Base-by-base conservation (phyloP, 30 jellyfish, hydroid and myxozoan species). In the Aurelia aurita region DNA sequence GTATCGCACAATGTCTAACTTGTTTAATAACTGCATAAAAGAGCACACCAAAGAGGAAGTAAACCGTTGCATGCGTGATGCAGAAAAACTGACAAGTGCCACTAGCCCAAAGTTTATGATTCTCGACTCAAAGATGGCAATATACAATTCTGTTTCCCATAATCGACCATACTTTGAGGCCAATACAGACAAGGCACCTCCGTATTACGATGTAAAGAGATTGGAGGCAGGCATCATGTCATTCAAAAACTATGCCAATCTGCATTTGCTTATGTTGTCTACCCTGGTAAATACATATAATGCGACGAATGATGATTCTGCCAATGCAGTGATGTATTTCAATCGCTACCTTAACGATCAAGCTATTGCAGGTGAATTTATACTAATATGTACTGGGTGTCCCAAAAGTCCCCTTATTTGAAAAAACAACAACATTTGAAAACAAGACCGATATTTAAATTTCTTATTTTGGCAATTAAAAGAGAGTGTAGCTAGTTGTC, bases 101-200 rank as follows among this genome's bases (percentile, higher is more conserved):
- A 21, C 62, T 28, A 31, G 39, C n/a, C 82, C 82, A 39, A 69
- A 69, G 39, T 69, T 69, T 69, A 28, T 69, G 66, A 69, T 69
- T 32, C 65, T 69, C n/a, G 66, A 22, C 19, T 15, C 68, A 34
- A 69, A 18, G 45, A 26, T 63, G 75, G 20, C 34, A n/a, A n/a
- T 53, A 5, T 21, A 18, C 35, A 63, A 63, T 63, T 19, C 75
- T 18, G 29, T 55, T 19, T 28, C 39, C 0, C 46, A 28, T 2
- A 63, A 28, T 28, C 23, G 75, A 23, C 35, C 9, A 15, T 63
- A 63, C 54, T 63, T 18, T 63, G 44, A 21, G 22, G 28, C 23
- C 21, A 8, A 63, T n/a, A 22, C 75, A 23, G 12, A 22, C 21
- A 63, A 28, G 3, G 54, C 75, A 15, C 75, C 46, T 63, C 21